Percentiles rank a stretch among this genome's conserved stretches.
phyloP scores from a whole-genome alignment of 1,140 invertebrate genomes.

The Sweltsa coloradensis region DNA sequence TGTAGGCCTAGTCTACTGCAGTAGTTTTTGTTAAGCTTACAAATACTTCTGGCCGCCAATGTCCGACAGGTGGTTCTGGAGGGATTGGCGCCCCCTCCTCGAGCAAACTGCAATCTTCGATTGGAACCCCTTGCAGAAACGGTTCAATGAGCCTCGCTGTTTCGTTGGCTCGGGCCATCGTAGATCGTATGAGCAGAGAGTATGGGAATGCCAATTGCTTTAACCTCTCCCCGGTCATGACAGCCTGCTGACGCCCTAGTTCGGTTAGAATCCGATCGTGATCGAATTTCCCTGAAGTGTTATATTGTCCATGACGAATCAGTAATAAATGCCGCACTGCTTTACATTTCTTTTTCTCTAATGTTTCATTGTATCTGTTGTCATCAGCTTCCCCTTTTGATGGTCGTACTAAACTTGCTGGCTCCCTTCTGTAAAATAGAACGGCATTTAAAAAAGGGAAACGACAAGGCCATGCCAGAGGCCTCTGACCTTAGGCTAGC shows the following conservation, averaged over 20 bases:
- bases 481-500: no score
- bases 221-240: conserved; percentile 2
- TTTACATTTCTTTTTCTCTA: conserved; percentile 9
- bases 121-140: conserved; percentile 28
- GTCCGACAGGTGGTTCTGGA: conserved; percentile 77
- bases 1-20: no score
- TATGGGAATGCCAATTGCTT: conserved; percentile 60
- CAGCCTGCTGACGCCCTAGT: conserved; percentile 27
- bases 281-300: conserved; percentile 57
- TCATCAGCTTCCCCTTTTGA: conserved; percentile 3
- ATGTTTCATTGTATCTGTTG: conserved; percentile 4
- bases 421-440: conserved; percentile 1
- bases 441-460: background rate
- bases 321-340: conserved; percentile 75
- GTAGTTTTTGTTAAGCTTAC: no score
- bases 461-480: no score
- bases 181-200: conserved; percentile 68
- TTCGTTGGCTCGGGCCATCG: conserved; percentile 86
- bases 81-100: conserved; percentile 86
- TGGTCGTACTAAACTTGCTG: background rate
- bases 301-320: conserved; percentile 92
- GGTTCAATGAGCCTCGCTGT: conserved; percentile 71
- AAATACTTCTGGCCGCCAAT: conserved; percentile 72
- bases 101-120: conserved; percentile 59
- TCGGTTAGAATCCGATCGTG: conserved; percentile 64